Conservation (phyloP, 1,140 invertebrate species). For the Samia ricini region DNA sequence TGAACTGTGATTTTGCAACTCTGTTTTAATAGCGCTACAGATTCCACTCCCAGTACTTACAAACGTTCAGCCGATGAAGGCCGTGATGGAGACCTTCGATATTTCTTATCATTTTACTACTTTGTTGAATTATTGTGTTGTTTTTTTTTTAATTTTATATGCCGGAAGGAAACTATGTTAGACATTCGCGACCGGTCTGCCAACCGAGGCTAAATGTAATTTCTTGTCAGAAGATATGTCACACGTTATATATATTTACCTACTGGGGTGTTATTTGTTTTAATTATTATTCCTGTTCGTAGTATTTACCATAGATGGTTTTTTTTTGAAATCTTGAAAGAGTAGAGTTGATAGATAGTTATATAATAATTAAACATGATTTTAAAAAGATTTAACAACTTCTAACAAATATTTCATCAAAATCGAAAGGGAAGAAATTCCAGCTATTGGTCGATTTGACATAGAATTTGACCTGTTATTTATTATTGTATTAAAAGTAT, state of each 20-base stretch:
- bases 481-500: too few species aligned
- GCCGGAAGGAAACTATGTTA: constrained; percentile 6
- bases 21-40: constrained; percentile 21
- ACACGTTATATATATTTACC: background rate
- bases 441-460: too few species aligned
- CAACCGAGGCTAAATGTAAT: constrained; percentile 1
- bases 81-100: constrained; percentile 30
- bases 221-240: background rate
- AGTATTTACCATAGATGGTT: background rate
- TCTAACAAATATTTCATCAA: too few species aligned
- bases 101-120: constrained; percentile 18
- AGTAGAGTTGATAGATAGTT: too few species aligned
- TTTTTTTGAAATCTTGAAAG: too few species aligned
- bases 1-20: background rate
- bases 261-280: background rate
- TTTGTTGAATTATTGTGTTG: constrained; percentile 16
- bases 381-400: too few species aligned
- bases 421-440: too few species aligned
- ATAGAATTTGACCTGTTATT: too few species aligned
- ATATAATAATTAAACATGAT: too few species aligned
- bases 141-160: constrained; percentile 24
- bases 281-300: background rate
- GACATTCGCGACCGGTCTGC: background rate
- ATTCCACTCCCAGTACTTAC: background rate
- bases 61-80: constrained; percentile 26